Percentiles rank a stretch among this genome's conserved stretches.
Evolutionary conservation across 2,113 vertebrate species (phyloP).

Genomic region (Upupa epops): DNA sequence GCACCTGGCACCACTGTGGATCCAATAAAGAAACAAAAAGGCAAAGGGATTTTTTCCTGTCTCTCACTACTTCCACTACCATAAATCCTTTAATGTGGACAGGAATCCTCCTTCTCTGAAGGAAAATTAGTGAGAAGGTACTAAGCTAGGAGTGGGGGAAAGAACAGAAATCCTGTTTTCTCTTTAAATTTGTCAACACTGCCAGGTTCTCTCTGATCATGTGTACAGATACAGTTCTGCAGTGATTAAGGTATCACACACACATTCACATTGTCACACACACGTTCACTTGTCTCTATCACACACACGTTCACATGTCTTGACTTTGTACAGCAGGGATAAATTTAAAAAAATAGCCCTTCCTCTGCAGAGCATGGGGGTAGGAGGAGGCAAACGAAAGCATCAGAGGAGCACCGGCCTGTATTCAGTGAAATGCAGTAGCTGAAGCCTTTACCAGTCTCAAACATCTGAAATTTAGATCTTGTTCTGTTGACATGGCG

Average conservation of each 20-base stretch:
- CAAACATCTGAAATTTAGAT: not conserved
- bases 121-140: not conserved
- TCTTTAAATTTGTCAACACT: not conserved
- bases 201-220: not conserved
- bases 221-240: not conserved
- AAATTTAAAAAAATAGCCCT: not conserved
- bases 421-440: not conserved
- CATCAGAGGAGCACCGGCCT: not conserved
- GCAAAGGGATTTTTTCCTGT: not conserved
- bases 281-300: too few relatives aligned
- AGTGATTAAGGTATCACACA: not conserved
- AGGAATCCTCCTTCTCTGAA: not conserved
- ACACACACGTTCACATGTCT: not conserved
- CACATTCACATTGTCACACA: too few relatives aligned
- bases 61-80: not conserved
- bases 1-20: not conserved
- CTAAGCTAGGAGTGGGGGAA: not conserved
- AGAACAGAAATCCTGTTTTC: not conserved
- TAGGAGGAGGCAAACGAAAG: not conserved
- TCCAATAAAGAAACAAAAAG: not conserved
- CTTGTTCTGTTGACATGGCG: rapidly evolving
- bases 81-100: not conserved
- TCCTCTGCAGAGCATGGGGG: not conserved
- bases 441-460: not conserved
- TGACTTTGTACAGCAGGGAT: not conserved